Percentiles rank a stretch among this genome's conserved stretches.
phyloP scores from a whole-genome alignment of 1,140 invertebrate species.

The Archivesica marissinica region DNA sequence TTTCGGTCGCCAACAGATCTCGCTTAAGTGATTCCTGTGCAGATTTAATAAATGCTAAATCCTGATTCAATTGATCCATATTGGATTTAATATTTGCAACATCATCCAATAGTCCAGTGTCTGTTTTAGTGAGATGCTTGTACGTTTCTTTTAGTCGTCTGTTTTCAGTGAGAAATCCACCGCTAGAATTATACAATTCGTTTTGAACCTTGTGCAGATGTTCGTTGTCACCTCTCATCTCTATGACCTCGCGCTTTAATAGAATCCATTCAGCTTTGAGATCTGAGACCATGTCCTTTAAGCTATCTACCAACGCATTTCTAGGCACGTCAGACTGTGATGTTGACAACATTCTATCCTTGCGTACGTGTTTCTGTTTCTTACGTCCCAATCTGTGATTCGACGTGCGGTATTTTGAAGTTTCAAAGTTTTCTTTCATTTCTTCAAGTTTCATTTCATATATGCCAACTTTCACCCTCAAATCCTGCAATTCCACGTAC shows the following conservation, averaged over 20 bases:
- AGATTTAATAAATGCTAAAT: conserved; percentile 19
- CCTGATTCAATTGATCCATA: conserved; percentile 24
- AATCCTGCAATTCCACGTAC: conserved; percentile 5
- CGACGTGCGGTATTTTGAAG: conserved; percentile 22
- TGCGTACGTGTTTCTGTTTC: conserved; percentile 26
- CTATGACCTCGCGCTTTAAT: conserved; percentile 80
- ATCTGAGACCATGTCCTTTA: conserved; percentile 75
- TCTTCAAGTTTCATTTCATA: conserved; percentile 55
- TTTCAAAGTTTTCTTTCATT: conserved; percentile 38
- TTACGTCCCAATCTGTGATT: conserved; percentile 19
- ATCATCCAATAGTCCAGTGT: background rate
- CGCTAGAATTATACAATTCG: conserved; percentile 26
- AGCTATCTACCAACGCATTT: conserved; percentile 46
- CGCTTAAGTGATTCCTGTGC: conserved; percentile 11
- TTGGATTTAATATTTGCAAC: conserved; percentile 22
- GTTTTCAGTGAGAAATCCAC: background rate
- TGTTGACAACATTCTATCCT: conserved; percentile 30
- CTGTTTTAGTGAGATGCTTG: conserved; percentile 3
- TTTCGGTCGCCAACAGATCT: background rate
- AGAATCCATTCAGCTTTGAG: conserved; percentile 83
- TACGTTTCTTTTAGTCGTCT: background rate
- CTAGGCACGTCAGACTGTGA: conserved; percentile 36
- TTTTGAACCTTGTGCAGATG: conserved; percentile 29
- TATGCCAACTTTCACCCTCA: conserved; percentile 41
- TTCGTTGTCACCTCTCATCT: conserved; percentile 41